Conservation (phyloP, 2,888 invertebrate genomes). For the Drosophila nr. perissopoda region DNA sequence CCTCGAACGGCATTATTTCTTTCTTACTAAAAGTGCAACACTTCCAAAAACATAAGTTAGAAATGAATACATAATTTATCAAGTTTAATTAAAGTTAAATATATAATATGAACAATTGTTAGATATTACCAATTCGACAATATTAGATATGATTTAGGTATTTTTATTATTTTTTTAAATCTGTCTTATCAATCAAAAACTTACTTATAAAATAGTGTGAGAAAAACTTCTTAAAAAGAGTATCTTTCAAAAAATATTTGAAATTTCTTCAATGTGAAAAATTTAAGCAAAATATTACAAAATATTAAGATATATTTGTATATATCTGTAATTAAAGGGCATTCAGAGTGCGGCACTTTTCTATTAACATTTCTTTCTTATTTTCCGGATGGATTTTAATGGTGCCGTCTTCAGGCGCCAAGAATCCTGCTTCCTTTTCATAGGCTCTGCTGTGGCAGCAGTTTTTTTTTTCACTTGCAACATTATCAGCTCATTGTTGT, state of each 20-base stretch:
- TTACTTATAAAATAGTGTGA: too few relatives aligned
- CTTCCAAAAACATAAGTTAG: accelerated
- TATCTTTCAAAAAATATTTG: neutral
- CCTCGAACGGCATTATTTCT: neutral
- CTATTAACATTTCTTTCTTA: neutral
- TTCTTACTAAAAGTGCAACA: neutral
- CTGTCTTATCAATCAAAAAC: too few relatives aligned
- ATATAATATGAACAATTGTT: neutral
- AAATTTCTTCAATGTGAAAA: neutral
- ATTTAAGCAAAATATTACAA: neutral
- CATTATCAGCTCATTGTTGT: constrained; percentile 56
- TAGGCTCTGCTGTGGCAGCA: constrained; percentile 51
- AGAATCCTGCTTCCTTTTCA: constrained; percentile 70
- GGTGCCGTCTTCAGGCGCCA: constrained; percentile 70
- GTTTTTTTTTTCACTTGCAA: constrained; percentile 58
- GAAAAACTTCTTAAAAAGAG: too few relatives aligned
- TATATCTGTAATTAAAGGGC: neutral
- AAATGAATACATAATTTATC: neutral
- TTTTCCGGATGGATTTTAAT: constrained; percentile 58
- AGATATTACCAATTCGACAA: neutral
- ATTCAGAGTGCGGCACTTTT: neutral
- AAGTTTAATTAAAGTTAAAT: neutral
- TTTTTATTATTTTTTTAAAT: neutral
- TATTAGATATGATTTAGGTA: neutral
- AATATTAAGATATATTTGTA: neutral